phyloP scores from a whole-genome alignment of 1,140 invertebrate genomes.

The Caenorhabditis briggsae region DNA sequence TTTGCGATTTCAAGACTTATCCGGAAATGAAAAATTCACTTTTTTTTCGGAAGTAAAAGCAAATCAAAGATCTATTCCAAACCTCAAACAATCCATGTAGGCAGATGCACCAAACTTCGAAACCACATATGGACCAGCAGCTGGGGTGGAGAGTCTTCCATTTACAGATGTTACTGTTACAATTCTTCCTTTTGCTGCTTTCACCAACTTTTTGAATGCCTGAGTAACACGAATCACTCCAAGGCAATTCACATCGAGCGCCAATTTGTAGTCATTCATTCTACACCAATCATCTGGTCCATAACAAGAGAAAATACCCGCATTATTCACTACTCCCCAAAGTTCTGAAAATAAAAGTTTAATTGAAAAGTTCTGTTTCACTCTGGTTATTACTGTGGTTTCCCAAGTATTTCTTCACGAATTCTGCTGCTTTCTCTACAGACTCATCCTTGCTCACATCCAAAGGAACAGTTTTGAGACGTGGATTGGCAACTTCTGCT shows the following conservation, averaged over 20 bases:
- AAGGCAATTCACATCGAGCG: conserved; percentile 68
- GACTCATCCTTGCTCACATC: conserved; percentile 68
- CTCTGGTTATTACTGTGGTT: not conserved
- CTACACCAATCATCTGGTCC: conserved; percentile 72
- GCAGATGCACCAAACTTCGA: conserved; percentile 73
- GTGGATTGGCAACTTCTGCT: conserved; percentile 43
- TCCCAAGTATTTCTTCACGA: conserved; percentile 61
- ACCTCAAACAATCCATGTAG: conserved; percentile 72
- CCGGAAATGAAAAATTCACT: too few relatives aligned
- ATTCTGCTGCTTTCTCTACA: conserved; percentile 61
- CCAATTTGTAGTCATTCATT: conserved; percentile 68
- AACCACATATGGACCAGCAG: conserved; percentile 68
- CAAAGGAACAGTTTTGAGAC: conserved; percentile 59
- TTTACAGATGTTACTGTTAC: conserved; percentile 73
- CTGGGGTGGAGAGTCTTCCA: conserved; percentile 64
- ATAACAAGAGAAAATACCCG: conserved; percentile 73
- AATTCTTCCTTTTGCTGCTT: conserved; percentile 70
- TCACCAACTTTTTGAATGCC: conserved; percentile 72
- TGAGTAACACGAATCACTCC: conserved; percentile 69
- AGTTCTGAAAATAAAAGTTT: conserved; percentile 66
- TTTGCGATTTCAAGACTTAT: too few relatives aligned
- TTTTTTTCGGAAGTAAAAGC: too few relatives aligned
- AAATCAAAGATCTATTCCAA: conserved; percentile 18
- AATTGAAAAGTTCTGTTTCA: not conserved
- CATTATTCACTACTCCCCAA: conserved; percentile 71